Conservation (phyloP, 2,113 vertebrate species). For the Origma solitaria region DNA sequence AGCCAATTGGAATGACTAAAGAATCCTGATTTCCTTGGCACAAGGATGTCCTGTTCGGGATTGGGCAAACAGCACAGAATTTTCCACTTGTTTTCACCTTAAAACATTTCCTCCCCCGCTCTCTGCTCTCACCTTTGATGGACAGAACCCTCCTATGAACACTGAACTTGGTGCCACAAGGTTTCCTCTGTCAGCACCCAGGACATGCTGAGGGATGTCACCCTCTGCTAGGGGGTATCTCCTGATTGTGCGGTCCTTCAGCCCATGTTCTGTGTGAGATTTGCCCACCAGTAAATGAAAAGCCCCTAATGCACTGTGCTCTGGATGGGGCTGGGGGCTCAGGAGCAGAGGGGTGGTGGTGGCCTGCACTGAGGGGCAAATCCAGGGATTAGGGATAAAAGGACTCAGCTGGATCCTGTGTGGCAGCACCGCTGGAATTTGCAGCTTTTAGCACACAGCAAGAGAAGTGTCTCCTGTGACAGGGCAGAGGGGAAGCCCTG, state of each 20-base stretch:
- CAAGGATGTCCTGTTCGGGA: not conserved
- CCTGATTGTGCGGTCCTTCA: fast-evolving
- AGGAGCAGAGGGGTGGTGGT: not conserved
- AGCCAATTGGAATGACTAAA: not conserved
- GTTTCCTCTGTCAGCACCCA: not conserved
- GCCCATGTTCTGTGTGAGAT: not conserved
- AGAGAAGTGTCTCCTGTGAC: fast-evolving
- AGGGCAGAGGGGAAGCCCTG: not conserved
- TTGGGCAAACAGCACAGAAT: not conserved
- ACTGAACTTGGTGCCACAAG: fast-evolving
- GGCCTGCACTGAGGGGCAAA: not conserved
- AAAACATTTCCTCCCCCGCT: not conserved
- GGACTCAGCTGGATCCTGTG: not conserved
- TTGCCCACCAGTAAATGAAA: not conserved
- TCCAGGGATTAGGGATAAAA: not conserved
- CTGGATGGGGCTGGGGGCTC: not conserved
- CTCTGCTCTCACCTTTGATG: not conserved
- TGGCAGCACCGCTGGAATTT: fast-evolving
- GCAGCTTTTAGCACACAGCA: not conserved
- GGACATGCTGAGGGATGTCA: not conserved
- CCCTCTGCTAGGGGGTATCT: not conserved
- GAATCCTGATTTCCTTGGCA: not conserved
- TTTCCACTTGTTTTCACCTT: not conserved
- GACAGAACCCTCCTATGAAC: not conserved
- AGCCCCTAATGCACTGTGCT: fast-evolving